Evolutionary conservation across 2,888 invertebrate genomes (phyloP).

Genomic region (Sphaerolaimus hirsutus): DNA sequence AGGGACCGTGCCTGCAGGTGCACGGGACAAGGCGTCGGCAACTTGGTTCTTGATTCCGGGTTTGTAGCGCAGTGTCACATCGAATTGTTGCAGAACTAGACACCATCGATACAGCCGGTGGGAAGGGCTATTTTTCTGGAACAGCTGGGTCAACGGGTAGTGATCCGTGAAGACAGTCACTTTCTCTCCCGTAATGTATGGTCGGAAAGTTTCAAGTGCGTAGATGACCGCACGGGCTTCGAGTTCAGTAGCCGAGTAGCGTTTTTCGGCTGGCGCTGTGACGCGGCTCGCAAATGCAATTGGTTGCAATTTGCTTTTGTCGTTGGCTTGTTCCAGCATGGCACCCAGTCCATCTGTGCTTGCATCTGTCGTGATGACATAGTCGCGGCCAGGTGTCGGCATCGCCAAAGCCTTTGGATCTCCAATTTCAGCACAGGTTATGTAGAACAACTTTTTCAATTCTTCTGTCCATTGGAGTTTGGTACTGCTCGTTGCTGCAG

Average conservation of each 20-base stretch:
- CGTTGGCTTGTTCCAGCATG: not conserved
- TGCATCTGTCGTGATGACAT: not conserved
- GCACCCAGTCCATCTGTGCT: not conserved
- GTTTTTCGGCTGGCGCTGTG: not conserved
- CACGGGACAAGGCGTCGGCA: not conserved
- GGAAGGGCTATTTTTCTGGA: not conserved
- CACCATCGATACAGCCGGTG: not conserved
- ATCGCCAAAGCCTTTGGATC: not conserved
- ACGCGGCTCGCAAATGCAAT: not conserved
- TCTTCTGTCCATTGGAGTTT: not conserved
- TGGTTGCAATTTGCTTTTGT: not conserved
- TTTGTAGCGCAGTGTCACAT: not conserved
- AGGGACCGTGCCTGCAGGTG: too few relatives aligned
- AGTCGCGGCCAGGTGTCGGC: not conserved
- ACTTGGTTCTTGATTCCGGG: not conserved
- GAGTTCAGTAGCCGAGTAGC: not conserved
- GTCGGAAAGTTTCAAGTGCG: not conserved
- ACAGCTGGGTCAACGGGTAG: not conserved
- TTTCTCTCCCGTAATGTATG: not conserved
- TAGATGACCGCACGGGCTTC: not conserved
- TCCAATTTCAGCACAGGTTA: too few relatives aligned
- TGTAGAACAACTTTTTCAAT: not conserved
- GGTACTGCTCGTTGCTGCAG: not conserved
- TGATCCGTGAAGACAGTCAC: constrained; percentile 1
- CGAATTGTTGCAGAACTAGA: not conserved